These are phyloP conservation scores for Grantiella picta DNA, from an alignment of 2,113 vertebrate species.

Conservation along the genomic window DNA sequence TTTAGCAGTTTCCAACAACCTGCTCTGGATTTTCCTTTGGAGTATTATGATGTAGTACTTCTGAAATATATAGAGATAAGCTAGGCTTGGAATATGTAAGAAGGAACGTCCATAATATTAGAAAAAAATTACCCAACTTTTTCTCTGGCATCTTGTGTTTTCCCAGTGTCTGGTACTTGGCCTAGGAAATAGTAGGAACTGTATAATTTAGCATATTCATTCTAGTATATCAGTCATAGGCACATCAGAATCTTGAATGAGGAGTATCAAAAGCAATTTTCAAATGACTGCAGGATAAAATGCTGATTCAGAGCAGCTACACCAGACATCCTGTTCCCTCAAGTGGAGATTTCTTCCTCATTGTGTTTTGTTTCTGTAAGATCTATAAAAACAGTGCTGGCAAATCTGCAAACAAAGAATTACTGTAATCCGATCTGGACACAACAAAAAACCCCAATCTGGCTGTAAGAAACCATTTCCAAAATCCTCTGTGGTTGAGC, in stretches of 20 bases:
- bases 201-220: not conserved
- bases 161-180: not conserved
- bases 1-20: not conserved
- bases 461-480: not conserved
- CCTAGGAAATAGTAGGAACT: not conserved
- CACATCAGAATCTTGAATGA: not conserved
- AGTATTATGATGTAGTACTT: not conserved
- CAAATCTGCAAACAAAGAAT: slow-evolving; percentile 1
- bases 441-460: not conserved
- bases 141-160: not conserved
- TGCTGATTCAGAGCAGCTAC: not conserved
- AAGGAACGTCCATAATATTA: not conserved
- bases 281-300: not conserved
- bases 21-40: not conserved
- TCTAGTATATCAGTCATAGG: not conserved
- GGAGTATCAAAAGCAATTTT: not conserved
- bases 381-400: not conserved
- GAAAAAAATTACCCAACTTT: not conserved
- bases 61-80: not conserved
- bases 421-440: not conserved
- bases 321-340: not conserved
- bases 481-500: not conserved
- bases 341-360: not conserved
- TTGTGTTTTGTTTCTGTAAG: not conserved
- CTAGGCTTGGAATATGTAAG: not conserved